Conservation (phyloP, 2,888 invertebrate genomes). For the Napeogenes sylphis region DNA sequence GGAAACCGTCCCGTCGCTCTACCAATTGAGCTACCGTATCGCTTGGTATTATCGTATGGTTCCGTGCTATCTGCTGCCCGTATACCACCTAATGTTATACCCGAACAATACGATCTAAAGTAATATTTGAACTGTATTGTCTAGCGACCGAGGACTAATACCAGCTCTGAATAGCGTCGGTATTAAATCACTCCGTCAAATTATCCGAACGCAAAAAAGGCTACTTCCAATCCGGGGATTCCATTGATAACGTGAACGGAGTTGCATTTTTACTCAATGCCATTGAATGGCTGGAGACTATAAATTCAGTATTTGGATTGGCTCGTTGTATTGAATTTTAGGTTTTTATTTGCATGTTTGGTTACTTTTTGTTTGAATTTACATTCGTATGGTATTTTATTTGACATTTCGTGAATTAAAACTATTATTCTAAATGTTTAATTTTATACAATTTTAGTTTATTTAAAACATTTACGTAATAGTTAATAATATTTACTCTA, state of each 20-base stretch:
- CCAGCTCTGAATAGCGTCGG: constrained; percentile 9
- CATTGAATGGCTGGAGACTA: constrained; percentile 24
- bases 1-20: no score
- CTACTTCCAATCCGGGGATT: constrained; percentile 24
- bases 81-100: no score
- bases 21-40: no score
- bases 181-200: constrained; percentile 26
- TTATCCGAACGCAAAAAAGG: constrained; percentile 25
- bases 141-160: constrained; percentile 3
- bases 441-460: no score
- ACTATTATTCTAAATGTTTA: no score
- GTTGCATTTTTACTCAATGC: constrained; percentile 26
- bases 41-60: no score
- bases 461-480: no score
- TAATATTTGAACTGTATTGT: constrained; percentile 7
- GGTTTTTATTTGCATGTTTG: constrained; percentile 23
- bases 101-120: constrained; percentile 2
- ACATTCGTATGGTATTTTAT: constrained; percentile 1
- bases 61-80: no score
- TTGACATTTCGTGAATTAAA: background rate
- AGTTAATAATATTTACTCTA: no score
- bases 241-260: constrained; percentile 26
- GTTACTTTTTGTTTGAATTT: background rate
- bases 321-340: constrained; percentile 27
- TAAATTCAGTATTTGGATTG: constrained; percentile 29